A percentile compares a stretch with the other conserved stretches of the same genome.
Evolutionary conservation across 1,140 invertebrate species (phyloP).

Genomic region (Drosophila mauritiana): DNA sequence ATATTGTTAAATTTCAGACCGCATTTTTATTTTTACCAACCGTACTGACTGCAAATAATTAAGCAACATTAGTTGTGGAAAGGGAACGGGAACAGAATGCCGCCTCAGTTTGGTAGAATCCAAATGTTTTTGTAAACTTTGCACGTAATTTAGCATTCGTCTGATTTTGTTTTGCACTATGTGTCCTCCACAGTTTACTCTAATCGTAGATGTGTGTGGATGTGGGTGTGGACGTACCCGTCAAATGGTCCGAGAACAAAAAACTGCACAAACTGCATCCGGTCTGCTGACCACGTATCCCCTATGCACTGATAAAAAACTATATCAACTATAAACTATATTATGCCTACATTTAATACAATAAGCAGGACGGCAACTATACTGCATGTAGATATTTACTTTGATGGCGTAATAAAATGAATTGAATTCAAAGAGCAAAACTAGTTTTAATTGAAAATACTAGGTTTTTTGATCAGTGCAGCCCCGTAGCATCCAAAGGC

Average conservation of each 20-base stretch:
- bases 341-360: too few relatives aligned
- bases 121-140: constrained; percentile 76
- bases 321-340: too few relatives aligned
- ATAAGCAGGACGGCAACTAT: too few relatives aligned
- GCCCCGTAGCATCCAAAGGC: constrained; percentile 15
- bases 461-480: too few relatives aligned
- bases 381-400: too few relatives aligned
- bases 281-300: neutral
- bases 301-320: neutral
- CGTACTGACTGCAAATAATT: constrained; percentile 63
- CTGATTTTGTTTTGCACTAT: constrained; percentile 58
- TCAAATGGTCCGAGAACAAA: constrained; percentile 77
- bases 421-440: too few relatives aligned
- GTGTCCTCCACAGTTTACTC: constrained; percentile 24
- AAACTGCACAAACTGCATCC: constrained; percentile 68
- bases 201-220: neutral
- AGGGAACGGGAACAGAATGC: constrained; percentile 32
- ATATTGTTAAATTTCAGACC: too few relatives aligned
- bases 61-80: constrained; percentile 47
- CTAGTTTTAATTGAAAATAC: too few relatives aligned
- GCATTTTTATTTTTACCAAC: neutral
- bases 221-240: constrained; percentile 23
- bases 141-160: constrained; percentile 74
- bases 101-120: constrained; percentile 38
- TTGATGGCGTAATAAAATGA: too few relatives aligned